phyloP scores from a whole-genome alignment of 2,797 vertebrate genomes.

The Cetoscarus ocellatus region DNA sequence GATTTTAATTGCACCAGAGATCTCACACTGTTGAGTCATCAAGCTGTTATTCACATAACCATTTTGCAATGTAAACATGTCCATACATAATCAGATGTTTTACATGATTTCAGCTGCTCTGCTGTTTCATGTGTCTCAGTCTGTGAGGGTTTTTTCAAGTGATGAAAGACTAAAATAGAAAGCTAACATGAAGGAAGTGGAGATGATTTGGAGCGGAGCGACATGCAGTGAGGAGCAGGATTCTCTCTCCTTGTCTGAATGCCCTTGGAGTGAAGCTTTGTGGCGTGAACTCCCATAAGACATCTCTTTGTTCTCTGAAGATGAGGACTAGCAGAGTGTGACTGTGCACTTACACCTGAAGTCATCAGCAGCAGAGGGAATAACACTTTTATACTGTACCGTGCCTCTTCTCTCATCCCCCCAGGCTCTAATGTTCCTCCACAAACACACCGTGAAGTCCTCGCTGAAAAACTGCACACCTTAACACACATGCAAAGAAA shows the following conservation, averaged over 20 bases:
- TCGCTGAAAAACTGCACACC: slow-evolving; percentile 20
- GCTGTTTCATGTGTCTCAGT: slow-evolving; percentile 51
- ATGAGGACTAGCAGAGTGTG: slow-evolving; percentile 63
- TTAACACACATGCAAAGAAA: slow-evolving; percentile 28
- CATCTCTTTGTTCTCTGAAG: slow-evolving; percentile 74
- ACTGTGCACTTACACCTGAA: slow-evolving; percentile 70
- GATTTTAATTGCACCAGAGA: slow-evolving; percentile 51
- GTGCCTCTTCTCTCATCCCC: slow-evolving; percentile 38
- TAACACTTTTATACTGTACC: slow-evolving; percentile 51
- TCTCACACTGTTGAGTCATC: slow-evolving; percentile 53
- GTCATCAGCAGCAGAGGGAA: slow-evolving; percentile 53
- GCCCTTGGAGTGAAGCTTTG: slow-evolving; percentile 74
- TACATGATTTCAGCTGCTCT: slow-evolving; percentile 44
- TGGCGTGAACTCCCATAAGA: slow-evolving; percentile 73
- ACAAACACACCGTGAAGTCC: slow-evolving; percentile 46
- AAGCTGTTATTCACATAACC: slow-evolving; percentile 52
- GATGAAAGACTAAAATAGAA: slow-evolving; percentile 57
- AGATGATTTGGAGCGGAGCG: slow-evolving; percentile 31
- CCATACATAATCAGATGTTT: slow-evolving; percentile 54
- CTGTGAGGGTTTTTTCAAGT: slow-evolving; percentile 10
- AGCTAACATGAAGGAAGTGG: slow-evolving; percentile 27
- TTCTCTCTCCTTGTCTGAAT: slow-evolving; percentile 68
- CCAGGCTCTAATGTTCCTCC: slow-evolving; percentile 3
- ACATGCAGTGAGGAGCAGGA: slow-evolving; percentile 44
- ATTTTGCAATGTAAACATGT: slow-evolving; percentile 58